phyloP scores from a whole-genome alignment of 35 echinoderm and acorn worm genomes.

The Ptychodera flava region DNA sequence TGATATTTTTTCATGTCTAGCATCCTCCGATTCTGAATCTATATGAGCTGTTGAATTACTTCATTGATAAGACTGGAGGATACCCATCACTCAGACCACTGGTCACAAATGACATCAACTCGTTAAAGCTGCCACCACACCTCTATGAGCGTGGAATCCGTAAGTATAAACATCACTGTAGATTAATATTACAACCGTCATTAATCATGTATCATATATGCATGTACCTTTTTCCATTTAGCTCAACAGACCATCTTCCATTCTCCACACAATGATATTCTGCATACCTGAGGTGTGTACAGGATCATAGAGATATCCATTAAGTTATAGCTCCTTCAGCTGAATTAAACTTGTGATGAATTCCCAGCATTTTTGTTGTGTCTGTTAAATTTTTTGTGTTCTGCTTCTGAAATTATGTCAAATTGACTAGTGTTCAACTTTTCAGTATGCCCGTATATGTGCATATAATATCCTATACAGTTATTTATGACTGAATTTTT shows the following conservation, averaged over 20 bases:
- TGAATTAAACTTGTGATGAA: no score
- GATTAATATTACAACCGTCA: background rate
- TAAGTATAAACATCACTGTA: constrained; percentile 7
- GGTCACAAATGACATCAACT: constrained; percentile 29
- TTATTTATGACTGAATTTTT: no score
- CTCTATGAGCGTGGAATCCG: constrained; percentile 44
- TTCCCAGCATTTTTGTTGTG: no score
- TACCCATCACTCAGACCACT: constrained; percentile 10
- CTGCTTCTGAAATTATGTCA: no score
- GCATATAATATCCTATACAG: no score
- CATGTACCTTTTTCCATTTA: constrained; percentile 5
- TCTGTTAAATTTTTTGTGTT: no score
- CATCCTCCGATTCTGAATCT: constrained; percentile 20
- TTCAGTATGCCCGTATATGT: no score
- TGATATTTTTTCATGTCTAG: no score
- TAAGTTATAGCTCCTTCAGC: no score
- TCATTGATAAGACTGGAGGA: constrained; percentile 50
- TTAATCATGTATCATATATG: background rate
- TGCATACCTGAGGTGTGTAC: background rate
- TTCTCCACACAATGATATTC: background rate
- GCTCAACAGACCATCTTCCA: background rate
- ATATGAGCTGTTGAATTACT: constrained; percentile 44
- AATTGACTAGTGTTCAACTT: no score
- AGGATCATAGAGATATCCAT: background rate
- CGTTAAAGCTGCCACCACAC: constrained; percentile 32